phyloP scores from a whole-genome alignment of 2,113 vertebrate species.

The Pitta sordida region DNA sequence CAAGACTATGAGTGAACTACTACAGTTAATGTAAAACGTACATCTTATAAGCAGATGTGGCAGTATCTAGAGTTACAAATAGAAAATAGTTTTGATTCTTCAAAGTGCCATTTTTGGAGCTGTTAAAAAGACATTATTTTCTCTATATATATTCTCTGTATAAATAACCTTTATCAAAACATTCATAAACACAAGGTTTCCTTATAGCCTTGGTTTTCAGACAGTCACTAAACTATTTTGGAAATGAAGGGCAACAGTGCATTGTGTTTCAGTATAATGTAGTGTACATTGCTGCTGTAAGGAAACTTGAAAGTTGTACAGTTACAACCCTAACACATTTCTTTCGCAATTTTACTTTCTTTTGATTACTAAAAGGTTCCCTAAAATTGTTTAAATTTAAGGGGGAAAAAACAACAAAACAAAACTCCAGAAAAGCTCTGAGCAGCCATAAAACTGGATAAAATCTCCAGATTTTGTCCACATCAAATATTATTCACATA shows the following conservation, averaged over 20 bases:
- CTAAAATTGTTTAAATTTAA: not conserved
- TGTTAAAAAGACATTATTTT: not conserved
- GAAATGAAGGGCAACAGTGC: not conserved
- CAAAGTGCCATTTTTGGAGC: not conserved
- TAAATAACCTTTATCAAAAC: not conserved
- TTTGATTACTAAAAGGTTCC: not conserved
- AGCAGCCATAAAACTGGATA: not conserved
- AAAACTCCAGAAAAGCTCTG: fast-evolving
- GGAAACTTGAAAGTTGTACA: not conserved
- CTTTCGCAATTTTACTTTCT: not conserved
- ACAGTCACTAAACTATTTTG: not conserved
- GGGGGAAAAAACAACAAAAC: not conserved
- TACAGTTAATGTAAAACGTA: not conserved
- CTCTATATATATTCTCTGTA: not conserved
- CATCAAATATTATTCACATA: not conserved
- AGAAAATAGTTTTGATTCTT: not conserved
- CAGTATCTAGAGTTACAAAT: not conserved
- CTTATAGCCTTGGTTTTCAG: not conserved
- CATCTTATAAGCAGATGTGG: not conserved
- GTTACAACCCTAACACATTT: not conserved
- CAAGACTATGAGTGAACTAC: not conserved
- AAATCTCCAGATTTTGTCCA: not conserved
- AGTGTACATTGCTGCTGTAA: not conserved
- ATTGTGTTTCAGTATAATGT: not conserved
- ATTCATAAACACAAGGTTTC: not conserved